phyloP scores from a whole-genome alignment of 2,888 invertebrate genomes.

The Meandrusa payeni region DNA sequence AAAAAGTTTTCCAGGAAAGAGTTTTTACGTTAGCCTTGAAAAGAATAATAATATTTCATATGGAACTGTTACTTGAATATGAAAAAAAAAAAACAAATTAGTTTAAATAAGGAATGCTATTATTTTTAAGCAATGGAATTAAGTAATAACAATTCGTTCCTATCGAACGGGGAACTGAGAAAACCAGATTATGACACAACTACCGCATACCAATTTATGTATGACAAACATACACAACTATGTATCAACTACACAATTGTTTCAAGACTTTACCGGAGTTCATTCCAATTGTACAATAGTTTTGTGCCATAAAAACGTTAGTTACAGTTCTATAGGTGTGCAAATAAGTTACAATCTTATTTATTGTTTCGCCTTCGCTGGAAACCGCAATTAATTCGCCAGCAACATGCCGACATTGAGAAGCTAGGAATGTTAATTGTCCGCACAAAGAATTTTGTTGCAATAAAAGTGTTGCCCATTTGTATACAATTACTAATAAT shows the following conservation, averaged over 20 bases:
- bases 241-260: slow-evolving; percentile 3
- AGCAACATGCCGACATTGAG: slow-evolving; percentile 12
- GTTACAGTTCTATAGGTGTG: not conserved
- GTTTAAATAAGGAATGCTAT: too few species aligned
- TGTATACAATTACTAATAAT: too few species aligned
- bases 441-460: not conserved
- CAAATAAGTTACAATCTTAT: slow-evolving; percentile 1
- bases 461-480: too few species aligned
- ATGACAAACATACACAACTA: not conserved
- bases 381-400: slow-evolving; percentile 11
- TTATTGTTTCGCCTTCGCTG: slow-evolving; percentile 14
- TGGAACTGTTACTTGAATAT: too few species aligned
- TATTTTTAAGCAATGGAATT: too few species aligned
- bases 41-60: too few species aligned
- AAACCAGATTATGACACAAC: slow-evolving; percentile 18
- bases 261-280: slow-evolving; percentile 4
- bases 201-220: slow-evolving; percentile 14
- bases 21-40: too few species aligned
- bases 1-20: too few species aligned
- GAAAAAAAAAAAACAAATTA: too few species aligned
- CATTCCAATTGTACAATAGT: slow-evolving; percentile 1
- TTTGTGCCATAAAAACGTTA: slow-evolving; percentile 2
- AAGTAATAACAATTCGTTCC: slow-evolving; percentile 3
- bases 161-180: slow-evolving; percentile 4
- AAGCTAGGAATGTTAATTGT: slow-evolving; percentile 14